Evolutionary conservation across 2,888 invertebrate species (phyloP), one percentile per base, ranked within the genome.

Genomic region (Drosophila meridiana): DNA sequence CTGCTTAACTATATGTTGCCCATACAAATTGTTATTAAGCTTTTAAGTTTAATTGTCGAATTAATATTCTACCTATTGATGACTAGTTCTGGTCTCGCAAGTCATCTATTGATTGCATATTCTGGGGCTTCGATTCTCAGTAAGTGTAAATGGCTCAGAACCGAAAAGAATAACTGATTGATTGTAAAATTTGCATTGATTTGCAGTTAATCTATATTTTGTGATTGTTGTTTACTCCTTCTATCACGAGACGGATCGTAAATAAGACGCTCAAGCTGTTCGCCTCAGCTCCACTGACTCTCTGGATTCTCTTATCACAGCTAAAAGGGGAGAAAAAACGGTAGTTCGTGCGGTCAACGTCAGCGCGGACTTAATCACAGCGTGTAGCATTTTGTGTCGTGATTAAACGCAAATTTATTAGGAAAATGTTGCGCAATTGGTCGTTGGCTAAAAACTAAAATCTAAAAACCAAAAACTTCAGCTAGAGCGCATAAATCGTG

Each of bases 371-470:
- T 72, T 76, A 84, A 83, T 82, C 85, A 69, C 89, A 88, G 86
- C 86, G 63, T 82, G 88, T 71, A 83, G 80, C 81, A 83, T 78
- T 84, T 87, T 79, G 84, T 84, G 83, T 73, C 59, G 60, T 82
- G 87, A 87, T 87, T 87, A 89, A 80, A 80, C 50, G 67, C 59
- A 77, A 83, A 87, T 87, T 87, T 89, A 89, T 87, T 87, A 78
- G 87, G 45, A 73, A 85, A 87, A 70, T 69, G 76, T 87, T 87
- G 79, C 84, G 76, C 83, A 83, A 87, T 79, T 72, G 66, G 57
- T 69, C 60, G 34, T 66, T 68, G 57, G 52, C 67, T 40, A 52
- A 48, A 47, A 47, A 47, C 26, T 2, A n/a, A 42, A 45, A 43
- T 20, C 20, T 3, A 8, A 43, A 20, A 28, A 13, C 32, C 9